Base-by-base conservation (phyloP, 2,888 invertebrate genomes). In the Andrena praecox region DNA sequence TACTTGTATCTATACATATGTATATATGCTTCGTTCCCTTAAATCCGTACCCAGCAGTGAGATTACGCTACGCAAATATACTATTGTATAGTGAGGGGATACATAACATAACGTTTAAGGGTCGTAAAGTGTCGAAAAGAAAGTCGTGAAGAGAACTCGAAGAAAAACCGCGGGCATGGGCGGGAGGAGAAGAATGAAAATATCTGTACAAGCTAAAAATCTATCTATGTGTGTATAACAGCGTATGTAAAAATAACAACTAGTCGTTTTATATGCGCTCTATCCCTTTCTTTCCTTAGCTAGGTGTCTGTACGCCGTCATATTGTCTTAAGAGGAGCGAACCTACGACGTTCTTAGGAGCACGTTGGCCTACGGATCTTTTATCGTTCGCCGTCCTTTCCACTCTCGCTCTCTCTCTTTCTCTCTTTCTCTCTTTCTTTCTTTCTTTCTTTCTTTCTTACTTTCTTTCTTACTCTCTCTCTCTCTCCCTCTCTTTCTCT, bases 261-360 rank as follows among this genome's bases (percentile, higher is more conserved):
- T 78, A 59, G 20, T 69, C 27, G 85, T 71, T 87, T 74, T 10
- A 35, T 71, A 62, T 85, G 67, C 75, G 68, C 56, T 77, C 82
- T 75, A 79, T 77, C 62, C 62, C 85, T 85, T 71, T 86, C 82
- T 86, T 76, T 83, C 85, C 82, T 81, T 86, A 86, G 82, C 82
- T 70, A 85, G 82, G 24, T 77, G 80, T 67, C 70, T 63, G 87
- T 85, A 87, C 84, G 78, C 73, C 80, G 68, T 60, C 52, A 64
- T 81, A 87, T 87, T 87, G 86, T 87, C 82, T 74, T 74, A 62
- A 56, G 70, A 77, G 72, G 86, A 88, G 79, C 74, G 69, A 81
- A 78, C 62, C 75, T 82, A 77, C 0, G 42, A 42, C 64, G 78
- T 78, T 76, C 66, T 76, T 66, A 60, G 71, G 71, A 77, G 42